Evolutionary conservation across 2,113 vertebrate genomes (phyloP).

Genomic region (Elachura formosa): DNA sequence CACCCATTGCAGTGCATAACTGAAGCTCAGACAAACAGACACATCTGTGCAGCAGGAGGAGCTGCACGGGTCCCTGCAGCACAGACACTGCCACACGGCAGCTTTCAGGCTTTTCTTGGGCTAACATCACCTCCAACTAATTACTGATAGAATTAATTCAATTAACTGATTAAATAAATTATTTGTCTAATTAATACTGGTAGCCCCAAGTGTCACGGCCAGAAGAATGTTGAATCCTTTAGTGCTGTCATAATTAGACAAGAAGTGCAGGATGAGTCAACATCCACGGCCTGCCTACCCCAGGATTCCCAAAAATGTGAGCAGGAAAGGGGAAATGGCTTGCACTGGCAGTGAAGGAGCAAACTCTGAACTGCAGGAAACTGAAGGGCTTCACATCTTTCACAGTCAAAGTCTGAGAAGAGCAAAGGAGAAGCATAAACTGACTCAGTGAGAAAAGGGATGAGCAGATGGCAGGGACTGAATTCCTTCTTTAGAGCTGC

Average conservation of each 20-base stretch:
- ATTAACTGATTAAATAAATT: background rate
- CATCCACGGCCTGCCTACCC: background rate
- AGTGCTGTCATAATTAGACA: background rate
- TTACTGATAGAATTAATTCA: background rate
- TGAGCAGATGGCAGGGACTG: background rate
- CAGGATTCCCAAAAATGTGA: background rate
- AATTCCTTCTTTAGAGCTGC: background rate
- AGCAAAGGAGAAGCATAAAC: background rate
- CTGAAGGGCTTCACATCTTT: background rate
- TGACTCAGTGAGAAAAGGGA: background rate
- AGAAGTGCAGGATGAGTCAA: background rate
- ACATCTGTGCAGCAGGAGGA: background rate
- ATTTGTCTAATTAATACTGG: background rate
- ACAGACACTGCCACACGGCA: background rate
- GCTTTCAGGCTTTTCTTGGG: background rate
- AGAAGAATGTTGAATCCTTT: background rate
- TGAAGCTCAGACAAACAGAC: background rate
- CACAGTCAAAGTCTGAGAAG: background rate
- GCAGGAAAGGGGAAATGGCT: background rate
- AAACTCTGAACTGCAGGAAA: background rate
- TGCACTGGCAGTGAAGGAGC: background rate
- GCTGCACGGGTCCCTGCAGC: background rate
- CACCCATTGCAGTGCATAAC: background rate
- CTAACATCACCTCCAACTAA: background rate
- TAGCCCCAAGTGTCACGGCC: background rate